Base-by-base conservation (phyloP, 2,797 vertebrate genomes). In the Pipistrellus kuhlii region DNA sequence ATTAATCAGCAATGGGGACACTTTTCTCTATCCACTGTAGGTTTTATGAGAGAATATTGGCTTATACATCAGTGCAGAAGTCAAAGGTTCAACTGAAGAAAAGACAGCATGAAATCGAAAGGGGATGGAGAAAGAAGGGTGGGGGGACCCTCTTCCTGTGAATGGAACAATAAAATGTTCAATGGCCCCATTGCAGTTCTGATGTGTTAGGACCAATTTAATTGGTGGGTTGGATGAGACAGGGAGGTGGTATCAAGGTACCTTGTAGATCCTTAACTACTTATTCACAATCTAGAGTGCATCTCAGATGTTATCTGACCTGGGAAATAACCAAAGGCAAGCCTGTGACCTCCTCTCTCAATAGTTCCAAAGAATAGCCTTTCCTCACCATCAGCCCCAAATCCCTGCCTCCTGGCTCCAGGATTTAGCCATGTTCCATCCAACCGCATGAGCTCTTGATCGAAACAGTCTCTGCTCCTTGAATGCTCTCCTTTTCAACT, bases 61-160 rank as follows among this genome's bases (percentile, higher is more conserved):
- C 44, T 86, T 78, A 20, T 2, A 51, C 13, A 80, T 85, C n/a
- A 87, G 41, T 8, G 23, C 21, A 48, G 27, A 69, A 48, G 11
- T 71, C 44, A 10, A 48, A 88, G 46, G 44, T 89, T 86, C 53
- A n/a, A 57, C 48, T 44, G 77, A 91, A 94, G 83, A 53, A 84
- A 96, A 55, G 51, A 85, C 0, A 27, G 23, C 10, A 78, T 21
- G 38, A 87, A 75, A 83, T 48, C 6, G 8, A 76, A 80, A 44
- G 32, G 64, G 41, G 27, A 44, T 48, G 51, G 85, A 44, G n/a
- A 59, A 41, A 14, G 57, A 13, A 23, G 0, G 23, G 81, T 0
- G n/a, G 30, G 51, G 59, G 38, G 88, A 18, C 1, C 25, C 20
- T 32, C 44, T 85, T 32, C 17, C 44, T 76, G 9, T 11, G 44